Percentiles rank a stretch among this genome's conserved stretches.
Evolutionary conservation across 2,888 invertebrate species (phyloP).

Genomic region (Trissoscelio sp.): DNA sequence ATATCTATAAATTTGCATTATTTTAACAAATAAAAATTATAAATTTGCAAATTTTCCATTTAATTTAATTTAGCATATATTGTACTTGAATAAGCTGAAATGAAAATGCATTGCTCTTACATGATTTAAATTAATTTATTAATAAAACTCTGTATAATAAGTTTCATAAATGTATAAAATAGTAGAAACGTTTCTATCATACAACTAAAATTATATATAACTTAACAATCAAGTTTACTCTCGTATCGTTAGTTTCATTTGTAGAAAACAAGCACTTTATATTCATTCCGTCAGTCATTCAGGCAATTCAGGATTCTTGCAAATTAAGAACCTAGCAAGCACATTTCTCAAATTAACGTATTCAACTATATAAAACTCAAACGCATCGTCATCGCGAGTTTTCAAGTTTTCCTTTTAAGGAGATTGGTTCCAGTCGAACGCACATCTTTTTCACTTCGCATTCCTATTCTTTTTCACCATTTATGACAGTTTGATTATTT

Average conservation of each 20-base stretch:
- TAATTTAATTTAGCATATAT: no score
- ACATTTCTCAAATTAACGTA: slow-evolving; percentile 30
- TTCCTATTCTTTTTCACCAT: no score
- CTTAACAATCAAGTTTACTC: slow-evolving; percentile 53
- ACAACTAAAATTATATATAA: slow-evolving; percentile 51
- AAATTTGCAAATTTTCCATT: no score
- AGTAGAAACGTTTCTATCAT: slow-evolving; percentile 59
- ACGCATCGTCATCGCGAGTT: slow-evolving; percentile 35
- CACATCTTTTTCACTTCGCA: not conserved
- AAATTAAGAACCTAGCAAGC: slow-evolving; percentile 52
- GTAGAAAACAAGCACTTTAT: slow-evolving; percentile 62
- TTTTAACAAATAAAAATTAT: no score
- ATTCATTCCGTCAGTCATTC: slow-evolving; percentile 59
- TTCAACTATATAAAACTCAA: slow-evolving; percentile 7
- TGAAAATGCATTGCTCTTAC: not conserved
- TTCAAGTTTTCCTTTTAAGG: slow-evolving; percentile 22
- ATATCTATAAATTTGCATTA: no score
- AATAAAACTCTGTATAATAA: slow-evolving; percentile 52
- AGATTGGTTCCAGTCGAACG: slow-evolving; percentile 26
- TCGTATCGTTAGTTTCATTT: slow-evolving; percentile 51
- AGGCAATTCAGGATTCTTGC: slow-evolving; percentile 53
- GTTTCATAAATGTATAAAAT: slow-evolving; percentile 57
- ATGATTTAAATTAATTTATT: slow-evolving; percentile 60
- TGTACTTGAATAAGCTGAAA: no score
- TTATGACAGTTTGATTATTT: no score